Evolutionary conservation across 2,888 invertebrate species (phyloP), one percentile per base, ranked within the genome.

Genomic region (Cordilura impudica): DNA sequence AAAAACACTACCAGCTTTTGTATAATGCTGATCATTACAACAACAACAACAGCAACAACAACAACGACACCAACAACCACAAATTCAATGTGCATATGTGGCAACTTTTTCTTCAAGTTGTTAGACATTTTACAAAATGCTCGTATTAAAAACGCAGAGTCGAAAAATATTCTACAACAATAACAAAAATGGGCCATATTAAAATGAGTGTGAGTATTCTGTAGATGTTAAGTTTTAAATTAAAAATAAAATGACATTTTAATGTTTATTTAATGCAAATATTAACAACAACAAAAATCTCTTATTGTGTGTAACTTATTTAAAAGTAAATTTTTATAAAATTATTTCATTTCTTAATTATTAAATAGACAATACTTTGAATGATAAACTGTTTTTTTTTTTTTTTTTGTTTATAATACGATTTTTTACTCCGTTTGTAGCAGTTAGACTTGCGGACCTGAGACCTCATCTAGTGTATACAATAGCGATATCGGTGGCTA

Each of bases 31-130:
- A n/a, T n/a, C n/a, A n/a, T n/a, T n/a, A n/a, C n/a, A n/a, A n/a
- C n/a, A 53, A 45, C 12, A 61, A 43, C 47, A 58, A 0, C 35
- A 53, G 18, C 45, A 53, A 8, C 43, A 69, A 49, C 16, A 49
- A 7, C 65, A 53, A 39, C 31, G 2, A 5, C 60, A 19, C 23
- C 35, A 23, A 31, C n/a, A 66, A 45, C 29, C 43, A 18, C 8
- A 12, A n/a, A 23, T 43, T 8, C 14, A 14, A 53, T 19, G 2
- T n/a, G 45, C 45, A 66, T 29, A 54, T 60, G 53, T 61, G 71
- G 66, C 71, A 71, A 61, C 47, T 71, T 60, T 73, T 31, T 67
- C 31, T 65, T n/a, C n/a, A n/a, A 35, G 10, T 60, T 23, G 14
- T 23, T 23, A 26, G 4, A 19, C n/a, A 7, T 26, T 53, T 26